These are phyloP conservation scores for Drosophila mayri DNA, from an alignment of 1,140 invertebrate genomes.

Conservation along the genomic window DNA sequence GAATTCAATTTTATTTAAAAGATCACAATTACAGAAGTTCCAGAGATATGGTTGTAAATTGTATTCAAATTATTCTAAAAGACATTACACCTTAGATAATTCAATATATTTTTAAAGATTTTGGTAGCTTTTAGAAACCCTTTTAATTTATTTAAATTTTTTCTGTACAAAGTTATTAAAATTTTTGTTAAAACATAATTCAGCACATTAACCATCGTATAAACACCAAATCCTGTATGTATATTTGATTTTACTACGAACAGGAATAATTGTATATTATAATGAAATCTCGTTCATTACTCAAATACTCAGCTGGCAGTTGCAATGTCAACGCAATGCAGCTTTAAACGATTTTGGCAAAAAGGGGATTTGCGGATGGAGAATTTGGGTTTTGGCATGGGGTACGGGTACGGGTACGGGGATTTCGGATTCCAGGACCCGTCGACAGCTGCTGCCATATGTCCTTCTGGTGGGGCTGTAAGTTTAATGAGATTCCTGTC, in stretches of 20 bases:
- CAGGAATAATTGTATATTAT: slow-evolving; percentile 76
- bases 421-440: neutral
- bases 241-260: slow-evolving; percentile 3
- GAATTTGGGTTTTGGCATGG: slow-evolving; percentile 17
- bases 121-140: neutral
- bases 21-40: too few species aligned
- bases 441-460: slow-evolving; percentile 43
- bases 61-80: too few species aligned
- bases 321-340: slow-evolving; percentile 76
- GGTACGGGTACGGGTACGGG: neutral
- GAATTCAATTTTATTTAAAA: too few species aligned
- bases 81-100: neutral
- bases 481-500: slow-evolving; percentile 85
- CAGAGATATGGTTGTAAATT: too few species aligned
- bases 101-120: neutral
- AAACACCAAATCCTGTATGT: slow-evolving; percentile 8
- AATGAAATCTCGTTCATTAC: slow-evolving; percentile 78
- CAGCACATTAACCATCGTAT: neutral
- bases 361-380: slow-evolving; percentile 22
- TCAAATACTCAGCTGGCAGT: slow-evolving; percentile 74
- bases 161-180: accelerated
- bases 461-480: slow-evolving; percentile 63
- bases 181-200: neutral
- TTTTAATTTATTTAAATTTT: neutral
- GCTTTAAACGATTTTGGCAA: slow-evolving; percentile 74